Evolutionary conservation across 2,797 vertebrate species (phyloP).

Genomic region (Enoplosus armatus): DNA sequence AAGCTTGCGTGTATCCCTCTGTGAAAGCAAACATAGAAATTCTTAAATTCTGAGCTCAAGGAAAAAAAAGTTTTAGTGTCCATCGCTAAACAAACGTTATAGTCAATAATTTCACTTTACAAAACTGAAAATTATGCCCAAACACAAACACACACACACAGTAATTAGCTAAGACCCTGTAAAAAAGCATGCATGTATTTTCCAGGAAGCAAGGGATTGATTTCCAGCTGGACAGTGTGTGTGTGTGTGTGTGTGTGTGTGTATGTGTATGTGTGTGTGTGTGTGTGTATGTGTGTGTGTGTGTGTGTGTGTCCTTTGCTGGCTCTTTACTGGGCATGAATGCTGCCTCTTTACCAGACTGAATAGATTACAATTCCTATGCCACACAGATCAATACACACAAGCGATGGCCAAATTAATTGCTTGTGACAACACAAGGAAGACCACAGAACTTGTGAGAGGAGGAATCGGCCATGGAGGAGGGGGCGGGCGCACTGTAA

Average conservation of each 20-base stretch:
- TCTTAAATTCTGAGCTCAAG: constrained; percentile 26
- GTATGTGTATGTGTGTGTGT: too few relatives aligned
- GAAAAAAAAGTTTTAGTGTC: constrained; percentile 28
- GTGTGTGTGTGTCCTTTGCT: constrained; percentile 20
- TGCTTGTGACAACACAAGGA: constrained; percentile 83
- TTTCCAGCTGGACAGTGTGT: constrained; percentile 33
- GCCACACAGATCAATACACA: constrained; percentile 82
- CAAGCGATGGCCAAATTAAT: constrained; percentile 86
- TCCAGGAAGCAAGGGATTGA: constrained; percentile 42
- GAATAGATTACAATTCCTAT: constrained; percentile 85
- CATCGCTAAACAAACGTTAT: constrained; percentile 22
- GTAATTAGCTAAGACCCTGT: neutral
- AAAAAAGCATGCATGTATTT: constrained; percentile 33
- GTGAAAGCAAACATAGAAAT: constrained; percentile 30
- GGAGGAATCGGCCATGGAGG: constrained; percentile 36
- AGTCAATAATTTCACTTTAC: neutral
- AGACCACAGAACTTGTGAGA: constrained; percentile 60
- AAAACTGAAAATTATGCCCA: constrained; percentile 7
- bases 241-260: neutral
- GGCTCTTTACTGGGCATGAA: constrained; percentile 45
- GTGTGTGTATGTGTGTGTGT: constrained; percentile 5
- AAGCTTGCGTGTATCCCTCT: constrained; percentile 27
- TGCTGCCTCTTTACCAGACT: constrained; percentile 73
- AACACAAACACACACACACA: neutral
- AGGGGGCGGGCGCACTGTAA: neutral